Conservation (phyloP, 2,888 invertebrate genomes). For the Lochmaea capreae region DNA sequence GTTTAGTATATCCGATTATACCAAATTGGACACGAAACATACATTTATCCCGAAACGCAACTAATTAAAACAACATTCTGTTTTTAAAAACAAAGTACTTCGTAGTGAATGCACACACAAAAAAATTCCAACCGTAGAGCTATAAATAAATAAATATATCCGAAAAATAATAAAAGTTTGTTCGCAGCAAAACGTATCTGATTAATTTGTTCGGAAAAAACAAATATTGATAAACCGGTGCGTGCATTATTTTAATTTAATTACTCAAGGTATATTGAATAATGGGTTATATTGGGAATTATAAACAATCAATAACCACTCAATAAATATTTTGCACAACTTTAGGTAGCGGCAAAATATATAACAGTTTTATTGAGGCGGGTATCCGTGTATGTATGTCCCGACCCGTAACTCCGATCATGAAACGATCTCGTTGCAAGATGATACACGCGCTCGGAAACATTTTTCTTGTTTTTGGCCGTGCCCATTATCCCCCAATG, state of each 20-base stretch:
- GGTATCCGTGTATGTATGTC: too few relatives aligned
- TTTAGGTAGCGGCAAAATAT: too few relatives aligned
- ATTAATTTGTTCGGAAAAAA: not conserved
- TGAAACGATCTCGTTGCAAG: too few relatives aligned
- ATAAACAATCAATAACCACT: too few relatives aligned
- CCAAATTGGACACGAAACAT: not conserved
- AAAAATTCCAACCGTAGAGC: not conserved
- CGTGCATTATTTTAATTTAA: not conserved
- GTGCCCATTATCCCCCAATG: too few relatives aligned
- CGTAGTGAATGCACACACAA: not conserved
- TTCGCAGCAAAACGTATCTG: not conserved
- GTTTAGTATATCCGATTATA: not conserved
- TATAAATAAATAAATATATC: not conserved
- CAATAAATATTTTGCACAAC: too few relatives aligned
- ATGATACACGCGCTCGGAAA: too few relatives aligned
- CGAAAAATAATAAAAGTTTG: not conserved
- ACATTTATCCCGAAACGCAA: not conserved
- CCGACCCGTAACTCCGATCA: too few relatives aligned
- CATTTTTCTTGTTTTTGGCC: too few relatives aligned
- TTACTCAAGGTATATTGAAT: too few relatives aligned
- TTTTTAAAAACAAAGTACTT: not conserved
- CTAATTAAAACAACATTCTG: not conserved
- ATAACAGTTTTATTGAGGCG: too few relatives aligned
- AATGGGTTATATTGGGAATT: too few relatives aligned
- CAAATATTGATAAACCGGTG: not conserved